phyloP scores from a whole-genome alignment of 2,113 vertebrate species.

The Mirounga angustirostris region DNA sequence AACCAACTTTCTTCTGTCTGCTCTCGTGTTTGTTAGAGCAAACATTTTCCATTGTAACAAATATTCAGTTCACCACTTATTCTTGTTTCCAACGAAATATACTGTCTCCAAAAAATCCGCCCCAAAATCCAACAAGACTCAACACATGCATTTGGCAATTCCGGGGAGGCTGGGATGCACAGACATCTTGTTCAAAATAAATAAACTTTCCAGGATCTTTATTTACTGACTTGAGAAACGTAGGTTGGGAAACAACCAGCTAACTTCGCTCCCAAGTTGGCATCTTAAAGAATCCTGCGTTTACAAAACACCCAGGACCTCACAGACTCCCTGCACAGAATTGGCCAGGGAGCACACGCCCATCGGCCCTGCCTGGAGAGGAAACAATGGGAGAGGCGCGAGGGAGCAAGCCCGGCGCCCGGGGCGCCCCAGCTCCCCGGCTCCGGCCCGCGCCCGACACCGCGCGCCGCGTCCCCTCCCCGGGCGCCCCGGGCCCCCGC shows the following conservation, averaged over 20 bases:
- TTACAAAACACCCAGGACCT: constrained; percentile 47
- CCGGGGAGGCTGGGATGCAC: constrained; percentile 54
- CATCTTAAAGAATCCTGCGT: not conserved
- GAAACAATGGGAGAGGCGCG: constrained; percentile 86
- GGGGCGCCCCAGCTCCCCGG: not conserved
- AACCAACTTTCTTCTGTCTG: constrained; percentile 72
- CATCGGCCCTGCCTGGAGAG: constrained; percentile 81
- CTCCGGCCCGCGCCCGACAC: not conserved
- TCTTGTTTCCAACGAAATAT: constrained; percentile 31
- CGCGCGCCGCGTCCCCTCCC: not conserved
- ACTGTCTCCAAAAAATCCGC: not conserved
- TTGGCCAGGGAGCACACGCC: constrained; percentile 85
- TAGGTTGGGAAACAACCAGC: constrained; percentile 38
- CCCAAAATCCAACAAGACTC: constrained; percentile 57
- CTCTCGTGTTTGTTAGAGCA: not conserved
- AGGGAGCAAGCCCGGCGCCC: constrained; percentile 44
- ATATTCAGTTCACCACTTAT: constrained; percentile 43
- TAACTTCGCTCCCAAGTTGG: constrained; percentile 77
- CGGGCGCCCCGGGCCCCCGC: not conserved
- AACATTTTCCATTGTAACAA: constrained; percentile 59
- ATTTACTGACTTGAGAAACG: constrained; percentile 61
- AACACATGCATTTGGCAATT: constrained; percentile 51
- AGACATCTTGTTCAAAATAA: constrained; percentile 64
- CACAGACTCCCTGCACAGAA: constrained; percentile 22
- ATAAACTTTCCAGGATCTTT: constrained; percentile 80